Conservation (phyloP, 2,888 invertebrate genomes). For the Euzophera pinguis region DNA sequence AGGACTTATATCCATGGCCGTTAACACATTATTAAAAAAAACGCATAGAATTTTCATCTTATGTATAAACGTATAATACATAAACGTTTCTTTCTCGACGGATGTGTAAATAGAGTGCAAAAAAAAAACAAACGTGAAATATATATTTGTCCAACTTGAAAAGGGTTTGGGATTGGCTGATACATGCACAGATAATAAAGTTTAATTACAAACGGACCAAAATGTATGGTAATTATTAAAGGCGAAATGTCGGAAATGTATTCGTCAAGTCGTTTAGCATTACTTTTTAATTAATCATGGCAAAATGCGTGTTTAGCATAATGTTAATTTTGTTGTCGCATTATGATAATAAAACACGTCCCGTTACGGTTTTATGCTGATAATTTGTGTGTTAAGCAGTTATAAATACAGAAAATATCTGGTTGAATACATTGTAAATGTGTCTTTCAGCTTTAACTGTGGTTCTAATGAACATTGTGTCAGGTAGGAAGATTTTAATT, state of each 20-base stretch:
- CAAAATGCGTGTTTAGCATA: not conserved
- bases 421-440: not conserved
- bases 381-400: not conserved
- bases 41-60: no score
- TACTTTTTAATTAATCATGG: conserved; percentile 6
- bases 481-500: no score
- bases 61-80: no score
- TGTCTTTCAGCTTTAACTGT: not conserved
- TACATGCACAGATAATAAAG: conserved; percentile 19
- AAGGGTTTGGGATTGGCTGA: conserved; percentile 16
- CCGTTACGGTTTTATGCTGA: not conserved
- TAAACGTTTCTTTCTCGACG: conserved; percentile 1
- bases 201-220: conserved; percentile 15
- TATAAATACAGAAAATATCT: not conserved
- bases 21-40: no score
- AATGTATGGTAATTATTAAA: conserved; percentile 3
- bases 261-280: conserved; percentile 1
- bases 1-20: no score
- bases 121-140: not conserved
- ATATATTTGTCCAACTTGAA: not conserved
- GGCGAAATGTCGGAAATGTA: not conserved
- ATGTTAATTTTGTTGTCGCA: conserved; percentile 4
- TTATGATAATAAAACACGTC: not conserved
- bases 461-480: not conserved
- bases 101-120: not conserved